Evolutionary conservation across 2,888 invertebrate species (phyloP).

Genomic region (Escarpia spicata): DNA sequence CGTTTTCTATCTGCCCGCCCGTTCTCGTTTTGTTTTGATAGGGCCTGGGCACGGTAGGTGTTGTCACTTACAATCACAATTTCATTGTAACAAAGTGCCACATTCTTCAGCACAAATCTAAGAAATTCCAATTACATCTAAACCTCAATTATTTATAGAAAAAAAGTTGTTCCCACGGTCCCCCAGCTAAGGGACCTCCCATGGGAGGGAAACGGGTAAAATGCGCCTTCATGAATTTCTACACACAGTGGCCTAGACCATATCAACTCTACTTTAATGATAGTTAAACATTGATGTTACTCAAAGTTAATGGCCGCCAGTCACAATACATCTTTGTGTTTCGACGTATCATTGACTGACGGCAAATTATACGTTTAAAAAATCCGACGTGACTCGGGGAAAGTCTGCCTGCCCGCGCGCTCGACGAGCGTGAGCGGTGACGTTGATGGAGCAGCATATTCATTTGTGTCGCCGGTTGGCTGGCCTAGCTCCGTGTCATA

Average conservation of each 20-base stretch:
- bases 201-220: neutral
- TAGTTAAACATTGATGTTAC: neutral
- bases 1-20: neutral
- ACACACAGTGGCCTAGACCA: neutral
- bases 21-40: too few relatives aligned
- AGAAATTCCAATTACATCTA: neutral
- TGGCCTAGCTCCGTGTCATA: neutral
- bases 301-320: neutral
- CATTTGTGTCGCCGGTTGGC: neutral
- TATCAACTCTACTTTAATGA: neutral
- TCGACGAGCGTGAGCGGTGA: neutral
- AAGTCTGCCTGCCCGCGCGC: too few relatives aligned
- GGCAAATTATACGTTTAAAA: conserved; percentile 9
- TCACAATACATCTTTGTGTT: conserved; percentile 7
- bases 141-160: neutral
- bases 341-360: neutral
- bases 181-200: neutral
- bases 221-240: neutral
- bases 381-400: neutral
- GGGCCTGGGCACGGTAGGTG: neutral
- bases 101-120: neutral
- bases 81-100: neutral
- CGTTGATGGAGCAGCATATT: neutral
- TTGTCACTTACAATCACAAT: neutral
- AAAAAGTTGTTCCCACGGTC: neutral